Percentiles rank a stretch among this genome's conserved stretches.
These are phyloP conservation scores for Cryptomyrus ogoouensis DNA, from an alignment of 2,113 vertebrate genomes.

Conservation along the genomic window DNA sequence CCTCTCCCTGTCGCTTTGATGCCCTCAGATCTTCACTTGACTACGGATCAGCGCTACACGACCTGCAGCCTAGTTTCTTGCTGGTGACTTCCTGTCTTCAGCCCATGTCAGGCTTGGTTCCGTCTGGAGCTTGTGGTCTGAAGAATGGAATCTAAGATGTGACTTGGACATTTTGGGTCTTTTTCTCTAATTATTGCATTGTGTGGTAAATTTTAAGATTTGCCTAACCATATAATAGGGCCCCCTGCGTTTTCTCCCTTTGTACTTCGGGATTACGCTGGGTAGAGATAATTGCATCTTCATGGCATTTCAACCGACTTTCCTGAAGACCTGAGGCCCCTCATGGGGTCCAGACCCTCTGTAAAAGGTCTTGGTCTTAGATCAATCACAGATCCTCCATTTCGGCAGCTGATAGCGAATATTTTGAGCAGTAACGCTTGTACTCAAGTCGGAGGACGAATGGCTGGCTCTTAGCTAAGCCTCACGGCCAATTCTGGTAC, in stretches of 20 bases:
- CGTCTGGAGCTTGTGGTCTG: background rate
- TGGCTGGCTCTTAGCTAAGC: background rate
- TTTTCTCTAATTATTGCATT: conserved; percentile 14
- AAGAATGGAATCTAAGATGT: conserved; percentile 4
- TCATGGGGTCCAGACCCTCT: conserved; percentile 1
- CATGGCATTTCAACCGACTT: background rate
- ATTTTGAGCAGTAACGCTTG: background rate
- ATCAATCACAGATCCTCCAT: background rate
- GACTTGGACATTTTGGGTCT: background rate
- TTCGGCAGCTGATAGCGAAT: too few relatives aligned
- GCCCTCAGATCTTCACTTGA: background rate
- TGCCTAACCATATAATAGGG: background rate
- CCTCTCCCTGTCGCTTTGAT: background rate
- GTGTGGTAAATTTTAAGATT: conserved; percentile 21
- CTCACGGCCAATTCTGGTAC: background rate
- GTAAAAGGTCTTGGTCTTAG: background rate
- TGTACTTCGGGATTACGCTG: conserved; percentile 5
- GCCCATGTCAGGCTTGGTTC: background rate
- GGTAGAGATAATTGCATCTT: conserved; percentile 16
- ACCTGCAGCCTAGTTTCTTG: background rate
- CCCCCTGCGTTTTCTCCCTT: conserved; percentile 6
- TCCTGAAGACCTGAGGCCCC: background rate
- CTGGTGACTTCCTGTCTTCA: background rate
- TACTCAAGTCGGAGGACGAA: background rate
- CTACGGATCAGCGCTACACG: background rate